Evolutionary conservation across 2,113 vertebrate genomes (phyloP).

Genomic region (Hemibagrus wyckioides): DNA sequence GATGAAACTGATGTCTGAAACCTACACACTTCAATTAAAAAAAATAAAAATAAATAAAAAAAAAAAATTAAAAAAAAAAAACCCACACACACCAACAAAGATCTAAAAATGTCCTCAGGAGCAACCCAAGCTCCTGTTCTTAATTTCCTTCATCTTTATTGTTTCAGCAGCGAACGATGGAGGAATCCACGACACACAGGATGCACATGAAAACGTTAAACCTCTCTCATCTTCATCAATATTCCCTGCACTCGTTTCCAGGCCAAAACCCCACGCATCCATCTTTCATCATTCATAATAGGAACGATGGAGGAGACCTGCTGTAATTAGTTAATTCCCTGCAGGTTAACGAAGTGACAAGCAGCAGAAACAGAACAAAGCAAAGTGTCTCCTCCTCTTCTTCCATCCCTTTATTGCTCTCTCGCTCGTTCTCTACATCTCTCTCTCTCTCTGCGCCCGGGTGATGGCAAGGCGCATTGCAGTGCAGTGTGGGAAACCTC

Average conservation of each 20-base stretch:
- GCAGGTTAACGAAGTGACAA: constrained; percentile 36
- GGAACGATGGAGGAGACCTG: neutral
- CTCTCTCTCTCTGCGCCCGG: neutral
- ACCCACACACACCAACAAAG: neutral
- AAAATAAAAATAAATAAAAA: no score
- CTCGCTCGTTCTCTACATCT: neutral
- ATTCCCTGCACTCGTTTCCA: constrained; percentile 37
- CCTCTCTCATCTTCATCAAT: constrained; percentile 33
- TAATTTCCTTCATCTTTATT: no score
- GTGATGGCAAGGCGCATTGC: neutral
- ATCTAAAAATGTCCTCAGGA: neutral
- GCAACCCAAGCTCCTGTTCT: neutral
- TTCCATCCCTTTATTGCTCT: neutral
- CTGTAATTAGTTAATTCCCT: constrained; percentile 54
- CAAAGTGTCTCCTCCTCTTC: neutral
- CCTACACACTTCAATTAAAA: neutral
- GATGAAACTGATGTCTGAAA: neutral
- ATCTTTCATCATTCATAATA: constrained; percentile 38
- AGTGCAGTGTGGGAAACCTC: constrained; percentile 58
- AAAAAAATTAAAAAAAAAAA: no score
- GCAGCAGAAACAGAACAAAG: constrained; percentile 45
- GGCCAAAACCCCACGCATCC: constrained; percentile 14
- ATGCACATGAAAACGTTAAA: neutral
- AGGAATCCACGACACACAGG: neutral
- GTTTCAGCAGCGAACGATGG: neutral